Conservation (phyloP, 2,113 vertebrate genomes). For the Hippolais icterina region DNA sequence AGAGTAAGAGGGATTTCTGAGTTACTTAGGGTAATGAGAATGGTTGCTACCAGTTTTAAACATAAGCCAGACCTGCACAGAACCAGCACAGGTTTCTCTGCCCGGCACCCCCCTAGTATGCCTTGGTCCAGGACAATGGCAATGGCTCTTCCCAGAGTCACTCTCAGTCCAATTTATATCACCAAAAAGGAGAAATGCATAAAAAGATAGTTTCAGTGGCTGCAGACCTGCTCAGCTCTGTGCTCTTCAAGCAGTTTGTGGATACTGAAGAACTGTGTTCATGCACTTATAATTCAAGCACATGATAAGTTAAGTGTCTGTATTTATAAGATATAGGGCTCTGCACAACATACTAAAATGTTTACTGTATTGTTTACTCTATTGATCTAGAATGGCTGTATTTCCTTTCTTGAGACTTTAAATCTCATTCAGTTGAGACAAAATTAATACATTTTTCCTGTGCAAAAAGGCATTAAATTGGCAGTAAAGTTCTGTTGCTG, state of each 20-base stretch:
- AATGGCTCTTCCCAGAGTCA: not conserved
- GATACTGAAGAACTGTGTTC: not conserved
- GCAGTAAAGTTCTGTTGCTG: not conserved
- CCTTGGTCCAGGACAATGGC: not conserved
- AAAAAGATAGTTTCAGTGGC: no score
- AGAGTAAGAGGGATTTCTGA: not conserved
- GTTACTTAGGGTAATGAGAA: not conserved
- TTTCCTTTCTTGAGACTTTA: slow-evolving; percentile 7
- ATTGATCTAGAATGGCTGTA: not conserved
- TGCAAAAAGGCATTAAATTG: slow-evolving; percentile 25
- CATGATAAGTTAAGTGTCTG: not conserved
- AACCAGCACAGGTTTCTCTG: not conserved
- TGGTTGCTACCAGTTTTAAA: not conserved
- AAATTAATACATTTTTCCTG: not conserved
- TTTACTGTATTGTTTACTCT: not conserved
- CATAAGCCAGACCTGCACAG: not conserved
- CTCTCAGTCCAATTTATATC: not conserved
- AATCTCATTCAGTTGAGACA: not conserved
- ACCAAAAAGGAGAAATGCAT: no score
- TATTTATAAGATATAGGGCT: not conserved
- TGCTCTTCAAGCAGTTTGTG: not conserved
- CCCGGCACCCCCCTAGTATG: not conserved
- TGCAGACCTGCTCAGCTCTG: not conserved
- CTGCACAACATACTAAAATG: not conserved
- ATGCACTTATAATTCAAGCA: not conserved